Evolutionary conservation across 2,113 vertebrate genomes (phyloP).

Genomic region (Rhabdomys dilectus): DNA sequence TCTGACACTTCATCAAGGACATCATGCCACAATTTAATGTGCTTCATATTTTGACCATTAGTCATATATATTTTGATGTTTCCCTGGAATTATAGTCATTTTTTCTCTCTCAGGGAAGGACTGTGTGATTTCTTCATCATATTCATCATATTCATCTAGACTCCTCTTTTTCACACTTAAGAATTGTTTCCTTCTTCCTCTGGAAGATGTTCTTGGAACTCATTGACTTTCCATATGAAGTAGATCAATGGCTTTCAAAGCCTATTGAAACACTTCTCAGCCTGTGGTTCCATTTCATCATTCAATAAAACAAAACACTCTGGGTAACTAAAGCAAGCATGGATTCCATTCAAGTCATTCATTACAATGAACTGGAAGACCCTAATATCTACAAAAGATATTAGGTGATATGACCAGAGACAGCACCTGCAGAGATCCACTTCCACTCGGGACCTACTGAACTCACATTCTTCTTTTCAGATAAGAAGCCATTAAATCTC

Average conservation of each 20-base stretch:
- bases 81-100: not conserved
- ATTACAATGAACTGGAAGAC: not conserved
- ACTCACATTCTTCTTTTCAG: not conserved
- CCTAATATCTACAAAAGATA: not conserved
- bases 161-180: conserved; percentile 21
- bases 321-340: conserved; percentile 13
- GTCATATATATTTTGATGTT: conserved; percentile 28
- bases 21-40: conserved; percentile 13
- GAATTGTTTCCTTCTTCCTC: conserved; percentile 9
- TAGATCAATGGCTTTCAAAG: conserved; percentile 1
- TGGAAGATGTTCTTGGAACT: conserved; percentile 40
- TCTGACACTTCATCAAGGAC: not conserved
- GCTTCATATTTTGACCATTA: not conserved
- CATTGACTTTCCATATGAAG: conserved; percentile 41
- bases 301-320: conserved; percentile 56
- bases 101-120: conserved; percentile 50
- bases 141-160: too few relatives aligned
- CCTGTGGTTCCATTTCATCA: conserved; percentile 58
- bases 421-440: not conserved
- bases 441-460: not conserved
- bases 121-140: not conserved
- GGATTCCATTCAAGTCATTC: conserved; percentile 11
- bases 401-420: not conserved
- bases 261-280: conserved; percentile 40
- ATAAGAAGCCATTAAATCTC: not conserved